Evolutionary conservation across 2,888 invertebrate genomes (phyloP).

Genomic region (Tineola bisselliella): DNA sequence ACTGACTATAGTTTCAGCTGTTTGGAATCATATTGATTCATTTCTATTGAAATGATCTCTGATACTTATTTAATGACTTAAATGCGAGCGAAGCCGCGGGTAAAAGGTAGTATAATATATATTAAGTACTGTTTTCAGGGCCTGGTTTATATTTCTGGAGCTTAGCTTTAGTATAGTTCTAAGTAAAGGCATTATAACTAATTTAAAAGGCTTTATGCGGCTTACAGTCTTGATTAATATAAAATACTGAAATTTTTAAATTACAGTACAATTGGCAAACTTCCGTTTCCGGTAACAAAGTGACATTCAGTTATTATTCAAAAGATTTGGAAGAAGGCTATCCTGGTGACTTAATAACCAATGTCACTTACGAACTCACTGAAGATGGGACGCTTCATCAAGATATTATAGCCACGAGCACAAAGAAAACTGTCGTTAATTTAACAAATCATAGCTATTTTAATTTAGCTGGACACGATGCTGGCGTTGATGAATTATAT

Average conservation of each 20-base stretch:
- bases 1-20: too few relatives aligned
- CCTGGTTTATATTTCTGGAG: too few relatives aligned
- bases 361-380: conserved; percentile 75
- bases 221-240: too few relatives aligned
- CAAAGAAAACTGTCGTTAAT: conserved; percentile 85
- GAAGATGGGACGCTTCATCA: conserved; percentile 76
- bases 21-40: too few relatives aligned
- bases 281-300: conserved; percentile 64
- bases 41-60: too few relatives aligned
- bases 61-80: too few relatives aligned
- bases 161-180: too few relatives aligned
- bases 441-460: conserved; percentile 94
- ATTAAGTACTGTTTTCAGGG: too few relatives aligned
- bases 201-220: too few relatives aligned
- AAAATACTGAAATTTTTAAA: neutral
- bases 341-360: conserved; percentile 82
- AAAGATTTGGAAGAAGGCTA: conserved; percentile 88
- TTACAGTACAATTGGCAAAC: conserved; percentile 72
- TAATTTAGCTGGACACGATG: conserved; percentile 86
- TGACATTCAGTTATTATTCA: conserved; percentile 79
- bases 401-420: conserved; percentile 75
- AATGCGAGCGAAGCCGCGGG: too few relatives aligned
- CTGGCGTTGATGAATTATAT: conserved; percentile 72
- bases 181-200: too few relatives aligned
- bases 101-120: too few relatives aligned